Evolutionary conservation across 2,797 vertebrate genomes (phyloP).

Genomic region (Myiothlypis chrysogaster): DNA sequence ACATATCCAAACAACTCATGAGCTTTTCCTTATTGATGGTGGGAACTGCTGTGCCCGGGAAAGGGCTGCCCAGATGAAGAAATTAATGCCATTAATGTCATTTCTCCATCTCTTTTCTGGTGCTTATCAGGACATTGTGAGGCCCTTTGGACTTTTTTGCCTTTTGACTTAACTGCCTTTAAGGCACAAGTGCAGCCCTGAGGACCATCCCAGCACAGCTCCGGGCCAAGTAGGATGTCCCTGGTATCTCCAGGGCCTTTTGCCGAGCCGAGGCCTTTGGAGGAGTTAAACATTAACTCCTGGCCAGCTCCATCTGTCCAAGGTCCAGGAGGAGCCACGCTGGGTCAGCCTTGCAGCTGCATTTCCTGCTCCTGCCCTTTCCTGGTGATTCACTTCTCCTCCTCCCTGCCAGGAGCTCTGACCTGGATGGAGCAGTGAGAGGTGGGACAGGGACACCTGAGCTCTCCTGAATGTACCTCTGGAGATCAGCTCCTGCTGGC

Average conservation of each 20-base stretch:
- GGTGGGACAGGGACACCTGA: background rate
- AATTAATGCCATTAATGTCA: background rate
- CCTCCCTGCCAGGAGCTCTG: background rate
- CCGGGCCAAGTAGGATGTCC: background rate
- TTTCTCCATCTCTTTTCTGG: background rate
- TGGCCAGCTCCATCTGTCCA: background rate
- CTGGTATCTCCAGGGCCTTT: background rate
- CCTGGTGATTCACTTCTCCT: background rate
- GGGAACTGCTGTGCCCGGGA: background rate
- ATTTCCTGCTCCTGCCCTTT: conserved; percentile 6
- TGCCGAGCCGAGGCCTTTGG: background rate
- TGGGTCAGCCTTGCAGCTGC: conserved; percentile 14
- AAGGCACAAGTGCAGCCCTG: background rate
- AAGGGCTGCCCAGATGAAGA: background rate
- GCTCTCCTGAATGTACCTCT: accelerated
- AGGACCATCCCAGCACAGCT: background rate
- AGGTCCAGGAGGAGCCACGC: background rate
- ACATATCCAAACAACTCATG: background rate
- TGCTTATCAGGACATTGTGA: accelerated
- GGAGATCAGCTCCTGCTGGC: background rate
- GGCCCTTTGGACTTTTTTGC: background rate
- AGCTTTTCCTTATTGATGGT: background rate
- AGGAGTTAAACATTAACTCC: conserved; percentile 20
- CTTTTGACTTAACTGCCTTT: background rate
- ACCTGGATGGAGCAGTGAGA: background rate